These are phyloP conservation scores for Gorilla gorilla DNA, from an alignment of 2,113 vertebrate species.

Conservation along the genomic window DNA sequence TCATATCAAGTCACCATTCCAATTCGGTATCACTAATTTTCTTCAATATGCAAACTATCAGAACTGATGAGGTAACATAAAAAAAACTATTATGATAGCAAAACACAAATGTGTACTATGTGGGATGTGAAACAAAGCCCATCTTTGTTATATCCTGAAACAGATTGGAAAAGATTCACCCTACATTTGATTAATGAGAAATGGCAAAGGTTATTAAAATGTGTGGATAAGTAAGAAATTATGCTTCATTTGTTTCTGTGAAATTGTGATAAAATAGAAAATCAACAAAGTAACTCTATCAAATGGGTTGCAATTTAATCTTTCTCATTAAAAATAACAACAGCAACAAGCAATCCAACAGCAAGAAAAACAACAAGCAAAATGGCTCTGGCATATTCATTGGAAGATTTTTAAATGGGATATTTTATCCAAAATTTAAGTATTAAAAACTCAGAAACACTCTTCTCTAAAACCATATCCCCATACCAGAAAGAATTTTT, in stretches of 20 bases:
- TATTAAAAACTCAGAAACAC: neutral
- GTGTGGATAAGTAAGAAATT: neutral
- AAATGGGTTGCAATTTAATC: neutral
- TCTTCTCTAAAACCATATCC: neutral
- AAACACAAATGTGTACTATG: neutral
- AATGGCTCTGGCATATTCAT: neutral
- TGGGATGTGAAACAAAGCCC: neutral
- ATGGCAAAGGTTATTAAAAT: conserved; percentile 11
- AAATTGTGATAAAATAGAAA: conserved; percentile 26
- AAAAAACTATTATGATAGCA: neutral
- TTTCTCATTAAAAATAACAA: neutral
- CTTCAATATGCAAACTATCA: neutral
- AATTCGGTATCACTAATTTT: neutral
- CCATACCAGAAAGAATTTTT: neutral
- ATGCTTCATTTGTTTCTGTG: neutral
- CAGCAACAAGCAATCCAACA: neutral
- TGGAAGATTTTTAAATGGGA: neutral
- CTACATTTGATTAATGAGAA: neutral
- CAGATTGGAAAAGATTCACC: conserved; percentile 1
- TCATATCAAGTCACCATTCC: neutral
- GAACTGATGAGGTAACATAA: neutral
- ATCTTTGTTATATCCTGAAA: neutral
- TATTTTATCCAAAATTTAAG: neutral
- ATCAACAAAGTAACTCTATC: neutral
- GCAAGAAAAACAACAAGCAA: neutral